Base-by-base conservation (phyloP, 1,140 invertebrate species). In the Manduca sexta region DNA sequence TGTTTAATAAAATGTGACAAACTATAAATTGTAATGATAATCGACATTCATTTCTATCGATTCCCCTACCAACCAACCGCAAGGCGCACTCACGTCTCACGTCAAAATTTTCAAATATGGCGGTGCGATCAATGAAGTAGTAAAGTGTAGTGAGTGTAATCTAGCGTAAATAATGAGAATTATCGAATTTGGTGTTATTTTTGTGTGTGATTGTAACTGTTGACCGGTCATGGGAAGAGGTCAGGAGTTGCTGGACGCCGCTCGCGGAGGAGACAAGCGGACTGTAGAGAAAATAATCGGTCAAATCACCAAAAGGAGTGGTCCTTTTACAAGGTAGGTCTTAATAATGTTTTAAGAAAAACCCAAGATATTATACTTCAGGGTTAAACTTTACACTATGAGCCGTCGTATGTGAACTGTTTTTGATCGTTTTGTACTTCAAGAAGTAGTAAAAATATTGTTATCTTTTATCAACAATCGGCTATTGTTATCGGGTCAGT, bases 171-270 rank as follows among this genome's bases (percentile, higher is more conserved):
- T 80, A 88, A 86, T 87, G 81, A 87, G 31, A 81, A 84, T 82
- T 77, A 61, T 74, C 60, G 58, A 64, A 66, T 54, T 64, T 56
- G 69, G 72, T 85, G 73, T 74, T 79, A 56, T 71, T 71, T 74
- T 79, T 78, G 69, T 74, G 82, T 74, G 73, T 75, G 74, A 61
- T 71, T 67, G 46, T 63, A 56, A 70, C 58, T 74, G 86, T 86
- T 90, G 89, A 90, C 90, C 89, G 88, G 87, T 87, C 86, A 96
- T 98, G 95, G 96, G 96, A 75, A 97, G 97, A 88, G 96, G 98
- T 85, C 94, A 97, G 85, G 96, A 98, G 88, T 90, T 98, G 85
- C 90, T 98, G 80, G 96, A 98, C 78, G 97, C 96, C 67, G 95
- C 96, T 58, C 91, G 96, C 69, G 95, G 92, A 87, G 97, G 96